These are phyloP conservation scores for Lobophora halterata DNA, from an alignment of 2,888 invertebrate genomes.

Conservation along the genomic window DNA sequence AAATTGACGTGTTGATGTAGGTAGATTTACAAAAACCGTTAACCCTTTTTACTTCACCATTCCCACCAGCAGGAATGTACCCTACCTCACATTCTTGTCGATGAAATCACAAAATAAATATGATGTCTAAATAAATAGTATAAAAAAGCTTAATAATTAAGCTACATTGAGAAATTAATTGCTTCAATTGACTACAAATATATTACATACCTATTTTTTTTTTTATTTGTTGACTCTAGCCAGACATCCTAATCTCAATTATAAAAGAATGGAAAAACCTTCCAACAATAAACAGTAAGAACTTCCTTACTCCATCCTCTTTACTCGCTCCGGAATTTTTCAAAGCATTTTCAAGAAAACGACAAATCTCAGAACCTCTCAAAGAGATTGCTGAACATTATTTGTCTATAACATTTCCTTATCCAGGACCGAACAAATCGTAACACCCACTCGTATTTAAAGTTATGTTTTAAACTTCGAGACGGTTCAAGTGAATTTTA, in stretches of 20 bases:
- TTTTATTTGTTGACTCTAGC: constrained; percentile 6
- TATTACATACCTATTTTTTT: background rate
- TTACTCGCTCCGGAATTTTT: constrained; percentile 46
- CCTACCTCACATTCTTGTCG: constrained; percentile 22
- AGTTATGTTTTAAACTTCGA: constrained; percentile 28
- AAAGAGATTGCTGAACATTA: constrained; percentile 38
- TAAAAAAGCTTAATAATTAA: too few species aligned
- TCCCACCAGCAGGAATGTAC: too few species aligned
- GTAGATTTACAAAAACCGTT: constrained; percentile 39
- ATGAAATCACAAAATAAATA: too few species aligned
- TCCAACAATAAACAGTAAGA: constrained; percentile 42
- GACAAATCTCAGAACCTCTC: constrained; percentile 41
- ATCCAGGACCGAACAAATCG: constrained; percentile 28
- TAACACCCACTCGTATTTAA: constrained; percentile 26
- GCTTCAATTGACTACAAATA: too few species aligned
- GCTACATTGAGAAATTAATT: too few species aligned
- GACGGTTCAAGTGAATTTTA: constrained; percentile 27
- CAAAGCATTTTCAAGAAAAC: constrained; percentile 49
- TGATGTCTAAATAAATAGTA: too few species aligned
- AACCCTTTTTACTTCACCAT: constrained; percentile 49
- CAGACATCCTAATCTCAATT: constrained; percentile 33
- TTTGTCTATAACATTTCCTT: constrained; percentile 39
- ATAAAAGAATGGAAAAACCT: constrained; percentile 38
- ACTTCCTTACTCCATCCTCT: constrained; percentile 41
- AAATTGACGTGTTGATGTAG: constrained; percentile 53